Conservation (phyloP, 2,113 vertebrate genomes). For the Pseudonaja textilis region DNA sequence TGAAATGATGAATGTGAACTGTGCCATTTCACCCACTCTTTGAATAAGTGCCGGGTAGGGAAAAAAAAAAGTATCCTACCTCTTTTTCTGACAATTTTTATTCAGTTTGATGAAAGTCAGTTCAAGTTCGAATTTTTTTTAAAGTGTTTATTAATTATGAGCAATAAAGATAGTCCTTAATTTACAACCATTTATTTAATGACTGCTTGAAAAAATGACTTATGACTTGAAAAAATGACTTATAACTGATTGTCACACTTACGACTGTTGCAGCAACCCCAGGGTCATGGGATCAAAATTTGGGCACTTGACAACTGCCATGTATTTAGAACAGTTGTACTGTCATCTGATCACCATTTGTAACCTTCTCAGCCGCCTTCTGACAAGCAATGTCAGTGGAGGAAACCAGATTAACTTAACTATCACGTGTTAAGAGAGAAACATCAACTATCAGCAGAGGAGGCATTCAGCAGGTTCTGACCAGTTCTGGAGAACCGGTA, state of each 20-base stretch:
- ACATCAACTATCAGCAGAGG: no score
- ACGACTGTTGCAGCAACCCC: not conserved
- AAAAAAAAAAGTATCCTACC: not conserved
- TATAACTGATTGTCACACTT: not conserved
- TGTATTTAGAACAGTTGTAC: no score
- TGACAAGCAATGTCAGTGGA: no score
- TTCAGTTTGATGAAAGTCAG: not conserved
- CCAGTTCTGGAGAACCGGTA: no score
- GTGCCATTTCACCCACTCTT: not conserved
- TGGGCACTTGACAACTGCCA: no score
- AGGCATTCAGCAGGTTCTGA: no score
- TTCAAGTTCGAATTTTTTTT: not conserved
- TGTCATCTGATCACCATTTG: no score
- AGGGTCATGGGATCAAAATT: not conserved
- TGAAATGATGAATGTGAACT: not conserved
- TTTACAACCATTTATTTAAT: not conserved
- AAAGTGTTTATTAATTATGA: not conserved
- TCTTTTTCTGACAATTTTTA: not conserved
- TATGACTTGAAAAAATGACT: not conserved
- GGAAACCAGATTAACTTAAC: no score
- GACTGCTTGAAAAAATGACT: not conserved
- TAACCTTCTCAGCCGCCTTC: no score
- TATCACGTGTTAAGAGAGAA: no score
- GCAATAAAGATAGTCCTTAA: not conserved
- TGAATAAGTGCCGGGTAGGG: not conserved